Base-by-base conservation (phyloP, 2,888 invertebrate species). In the Phragmatobia fuliginosa region DNA sequence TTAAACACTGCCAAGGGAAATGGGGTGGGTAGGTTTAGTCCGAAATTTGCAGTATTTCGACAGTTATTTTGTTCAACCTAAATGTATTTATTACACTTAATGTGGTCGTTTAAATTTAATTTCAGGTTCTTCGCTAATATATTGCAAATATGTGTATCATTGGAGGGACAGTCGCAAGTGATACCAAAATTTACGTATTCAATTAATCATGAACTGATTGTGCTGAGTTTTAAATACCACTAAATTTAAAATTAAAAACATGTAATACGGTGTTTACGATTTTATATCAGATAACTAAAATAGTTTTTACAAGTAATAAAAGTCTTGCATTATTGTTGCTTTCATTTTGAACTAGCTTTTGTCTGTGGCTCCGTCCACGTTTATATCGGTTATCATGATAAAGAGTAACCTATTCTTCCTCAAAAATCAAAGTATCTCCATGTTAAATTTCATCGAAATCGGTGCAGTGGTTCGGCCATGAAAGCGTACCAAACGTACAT, bases 1-100 rank as follows among this genome's bases (percentile, higher is more conserved):
- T 75, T 79, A 87, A 88, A 86, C 73, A 83, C 85, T 77, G 78
- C 81, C 85, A 70, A 77, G 87, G 87, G 87, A 80, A 78, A 79
- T 75, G 76, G 70, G 71, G 70, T 79, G 73, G 67, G 73, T 62
- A 70, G 72, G 72, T 74, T 70, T 65, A 68, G 58, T 70, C 77
- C 75, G 75, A 77, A 78, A 79, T 83, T 82, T 74, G 68, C 75
- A 77, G 75, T 78, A 79, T 80, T 81, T 72, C 72, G 74, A 76
- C 81, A 78, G 82, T 83, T 81, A 85, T 83, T 78, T 76, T 78
- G 71, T 78, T 63, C 74, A 71, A 75, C 77, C 79, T 77, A 76
- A 81, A 70, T 76, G 68, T 71, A 79, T 71, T 82, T 76, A 74
- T 80, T 74, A 71, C 77, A 71, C 64, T 74, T 74, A 72, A 80